phyloP scores from a whole-genome alignment of 2,113 vertebrate genomes.

The Onychostoma macrolepis region DNA sequence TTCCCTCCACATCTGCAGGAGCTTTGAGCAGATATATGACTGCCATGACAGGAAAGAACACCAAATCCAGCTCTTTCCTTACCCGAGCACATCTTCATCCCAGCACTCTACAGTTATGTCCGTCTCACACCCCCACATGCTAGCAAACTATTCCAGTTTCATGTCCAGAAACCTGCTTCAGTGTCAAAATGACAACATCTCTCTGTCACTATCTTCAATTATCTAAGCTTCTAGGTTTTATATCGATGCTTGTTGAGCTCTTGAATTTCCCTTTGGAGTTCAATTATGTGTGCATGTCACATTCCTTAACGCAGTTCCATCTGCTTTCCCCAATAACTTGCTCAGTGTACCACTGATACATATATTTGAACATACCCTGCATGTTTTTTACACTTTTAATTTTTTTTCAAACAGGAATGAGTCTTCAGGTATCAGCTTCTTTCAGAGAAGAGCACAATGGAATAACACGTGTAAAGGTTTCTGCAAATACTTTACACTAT shows the following conservation, averaged over 20 bases:
- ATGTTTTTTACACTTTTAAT: too few relatives aligned
- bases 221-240: neutral
- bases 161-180: neutral
- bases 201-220: neutral
- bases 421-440: neutral
- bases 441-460: neutral
- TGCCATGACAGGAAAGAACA: constrained; percentile 58
- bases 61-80: constrained; percentile 52
- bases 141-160: neutral
- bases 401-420: neutral
- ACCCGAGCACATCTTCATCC: constrained; percentile 34
- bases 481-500: neutral
- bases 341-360: neutral
- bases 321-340: neutral
- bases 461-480: neutral
- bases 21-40: constrained; percentile 54
- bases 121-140: neutral
- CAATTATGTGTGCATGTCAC: neutral
- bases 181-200: neutral
- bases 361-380: too few relatives aligned
- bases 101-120: neutral
- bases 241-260: neutral
- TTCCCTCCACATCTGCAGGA: constrained; percentile 52
- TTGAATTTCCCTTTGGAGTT: neutral
- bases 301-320: neutral